These are phyloP conservation scores for Eristalinus sepulchralis DNA, from an alignment of 2,888 invertebrate species.

Conservation along the genomic window DNA sequence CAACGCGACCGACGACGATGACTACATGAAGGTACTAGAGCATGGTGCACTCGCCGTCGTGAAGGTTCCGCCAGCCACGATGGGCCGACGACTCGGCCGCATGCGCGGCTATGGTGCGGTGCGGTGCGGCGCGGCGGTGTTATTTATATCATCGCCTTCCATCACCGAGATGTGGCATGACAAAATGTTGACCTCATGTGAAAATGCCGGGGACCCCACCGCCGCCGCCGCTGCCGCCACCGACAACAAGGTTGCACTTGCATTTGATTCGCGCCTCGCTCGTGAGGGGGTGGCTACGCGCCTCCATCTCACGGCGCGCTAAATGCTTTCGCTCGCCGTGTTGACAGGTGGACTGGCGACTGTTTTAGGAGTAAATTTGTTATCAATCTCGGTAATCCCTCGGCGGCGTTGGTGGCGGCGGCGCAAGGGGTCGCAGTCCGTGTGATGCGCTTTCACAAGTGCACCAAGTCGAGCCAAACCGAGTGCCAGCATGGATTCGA, in stretches of 20 bases:
- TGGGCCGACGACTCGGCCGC: constrained; percentile 27
- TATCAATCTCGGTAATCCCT: constrained; percentile 64
- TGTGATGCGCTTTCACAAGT: constrained; percentile 22
- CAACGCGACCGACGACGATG: background rate
- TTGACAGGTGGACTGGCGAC: constrained; percentile 64
- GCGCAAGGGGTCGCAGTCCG: constrained; percentile 1
- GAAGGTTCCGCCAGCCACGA: constrained; percentile 30
- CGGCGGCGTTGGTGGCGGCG: constrained; percentile 1
- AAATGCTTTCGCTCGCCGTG: constrained; percentile 43
- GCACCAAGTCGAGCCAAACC: background rate
- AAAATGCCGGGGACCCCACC: constrained; percentile 60
- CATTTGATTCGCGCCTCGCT: background rate
- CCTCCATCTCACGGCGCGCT: constrained; percentile 48
- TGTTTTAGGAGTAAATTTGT: constrained; percentile 45
- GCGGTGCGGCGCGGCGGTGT: constrained; percentile 26
- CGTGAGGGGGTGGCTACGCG: constrained; percentile 57
- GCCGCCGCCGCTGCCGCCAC: background rate
- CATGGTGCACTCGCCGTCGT: constrained; percentile 34
- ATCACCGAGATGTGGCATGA: constrained; percentile 70
- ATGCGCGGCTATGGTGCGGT: constrained; percentile 52
- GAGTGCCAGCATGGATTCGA: constrained; percentile 27
- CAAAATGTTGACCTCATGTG: constrained; percentile 71
- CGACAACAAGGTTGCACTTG: constrained; percentile 48
- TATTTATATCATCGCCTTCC: constrained; percentile 70
- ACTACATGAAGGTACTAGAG: constrained; percentile 24